Evolutionary conservation across 2,113 vertebrate species (phyloP), one percentile per base, ranked within the genome.

Genomic region (Dunckerocampus dactyliophorus): DNA sequence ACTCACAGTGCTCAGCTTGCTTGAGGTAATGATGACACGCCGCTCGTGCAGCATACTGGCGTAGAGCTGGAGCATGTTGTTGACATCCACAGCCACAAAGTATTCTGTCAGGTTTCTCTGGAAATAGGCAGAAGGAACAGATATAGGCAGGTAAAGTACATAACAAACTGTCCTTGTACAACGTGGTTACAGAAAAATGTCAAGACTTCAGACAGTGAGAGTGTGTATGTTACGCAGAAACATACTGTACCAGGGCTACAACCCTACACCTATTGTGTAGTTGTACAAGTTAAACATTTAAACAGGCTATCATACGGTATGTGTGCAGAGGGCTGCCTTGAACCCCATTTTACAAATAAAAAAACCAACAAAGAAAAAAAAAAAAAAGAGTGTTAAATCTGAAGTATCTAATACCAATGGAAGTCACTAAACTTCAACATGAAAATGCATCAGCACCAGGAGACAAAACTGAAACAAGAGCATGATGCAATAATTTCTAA

Each of bases 1-100:
- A 96, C 95, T 98, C 81, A 99, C 97, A 92, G 97, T 98, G 93
- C 96, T 98, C 84, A 99, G 91, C 90, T 99, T 99, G 88, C 93
- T 93, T 71, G 94, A 95, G 92, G 95, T 95, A 91, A 99, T 91
- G 82, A 98, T 91, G 90, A 98, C 91, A 76, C 96, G 90, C 43
- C 96, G 92, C 71, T 99, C 96, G 3, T 98, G 95, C 63, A 99
- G 91, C 96, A 98, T 96, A 79, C 93, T 94, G 88, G 95, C 94
- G 67, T 94, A 97, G 73, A 99, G 91, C 77, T 95, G 94, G 82
- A 99, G 92, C 97, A 99, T 99, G 84, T 96, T 98, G 89, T 90
- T 94, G 88, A 95, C 92, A 76, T 98, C 95, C 92, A 99, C 97
- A 14, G 97, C 97, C 84, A 99, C 96, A 83, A 98, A 98, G 90